phyloP scores from a whole-genome alignment of 2,888 invertebrate genomes.

The Neoscelio sp. region DNA sequence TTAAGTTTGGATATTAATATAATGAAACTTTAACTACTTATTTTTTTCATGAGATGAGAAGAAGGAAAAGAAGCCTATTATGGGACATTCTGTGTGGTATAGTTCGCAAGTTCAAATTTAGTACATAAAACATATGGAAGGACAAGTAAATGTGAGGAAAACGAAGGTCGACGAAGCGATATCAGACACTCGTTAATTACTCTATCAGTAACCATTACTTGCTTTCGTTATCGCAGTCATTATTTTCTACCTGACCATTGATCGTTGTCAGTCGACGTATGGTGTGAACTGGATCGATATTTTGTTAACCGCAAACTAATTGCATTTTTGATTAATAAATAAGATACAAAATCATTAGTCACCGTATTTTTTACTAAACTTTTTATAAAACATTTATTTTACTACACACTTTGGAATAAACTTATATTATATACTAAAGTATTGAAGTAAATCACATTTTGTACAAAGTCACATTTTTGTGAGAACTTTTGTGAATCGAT shows the following conservation, averaged over 20 bases:
- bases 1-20: too few species aligned
- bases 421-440: too few species aligned
- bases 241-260: constrained; percentile 46
- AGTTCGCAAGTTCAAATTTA: constrained; percentile 9
- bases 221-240: constrained; percentile 53
- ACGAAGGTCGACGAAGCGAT: constrained; percentile 37
- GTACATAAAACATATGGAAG: constrained; percentile 23
- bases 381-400: too few species aligned
- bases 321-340: constrained; percentile 38
- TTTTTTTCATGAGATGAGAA: too few species aligned
- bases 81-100: too few species aligned
- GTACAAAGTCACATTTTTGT: too few species aligned
- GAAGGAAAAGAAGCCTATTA: too few species aligned
- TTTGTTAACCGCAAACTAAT: constrained; percentile 32
- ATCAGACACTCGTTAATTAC: constrained; percentile 51
- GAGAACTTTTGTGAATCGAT: constrained; percentile 16
- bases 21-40: too few species aligned
- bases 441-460: too few species aligned
- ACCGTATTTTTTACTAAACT: too few species aligned
- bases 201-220: constrained; percentile 57
- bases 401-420: too few species aligned
- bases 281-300: constrained; percentile 27
- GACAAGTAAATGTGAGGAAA: constrained; percentile 18
- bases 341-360: too few species aligned
- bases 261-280: constrained; percentile 44